Evolutionary conservation across 2,797 vertebrate genomes (phyloP).

Genomic region (Pangasius sanitwongsei): DNA sequence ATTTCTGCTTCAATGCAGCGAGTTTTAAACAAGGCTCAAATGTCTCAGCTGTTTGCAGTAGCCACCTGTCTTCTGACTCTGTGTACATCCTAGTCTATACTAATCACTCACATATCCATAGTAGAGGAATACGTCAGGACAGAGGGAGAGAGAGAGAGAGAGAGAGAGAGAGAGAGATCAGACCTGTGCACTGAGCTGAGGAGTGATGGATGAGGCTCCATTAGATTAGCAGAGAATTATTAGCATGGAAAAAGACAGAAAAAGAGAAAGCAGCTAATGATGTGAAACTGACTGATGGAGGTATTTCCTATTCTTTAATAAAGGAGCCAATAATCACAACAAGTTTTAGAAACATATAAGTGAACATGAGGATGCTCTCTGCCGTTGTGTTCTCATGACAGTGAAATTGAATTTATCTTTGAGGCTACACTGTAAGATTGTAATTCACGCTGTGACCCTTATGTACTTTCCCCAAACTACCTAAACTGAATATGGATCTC

Average conservation of each 20-base stretch:
- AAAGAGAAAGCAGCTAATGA: constrained; percentile 67
- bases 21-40: constrained; percentile 28
- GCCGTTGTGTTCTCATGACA: not conserved
- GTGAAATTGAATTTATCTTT: not conserved
- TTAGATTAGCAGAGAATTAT: constrained; percentile 73
- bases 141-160: not conserved
- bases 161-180: constrained; percentile 59
- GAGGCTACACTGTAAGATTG: not conserved
- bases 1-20: constrained; percentile 1
- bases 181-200: constrained; percentile 70
- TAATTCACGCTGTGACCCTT: not conserved
- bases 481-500: not conserved
- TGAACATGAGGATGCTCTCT: not conserved
- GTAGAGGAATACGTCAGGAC: constrained; percentile 68
- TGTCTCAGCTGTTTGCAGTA: constrained; percentile 3
- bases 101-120: constrained; percentile 44
- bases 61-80: constrained; percentile 4
- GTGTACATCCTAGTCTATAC: constrained; percentile 18
- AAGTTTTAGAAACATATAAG: not conserved
- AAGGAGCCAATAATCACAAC: not conserved
- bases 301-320: constrained; percentile 6
- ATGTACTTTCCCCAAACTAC: not conserved
- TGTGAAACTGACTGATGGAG: constrained; percentile 55
- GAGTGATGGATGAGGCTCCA: constrained; percentile 72
- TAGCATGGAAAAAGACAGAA: constrained; percentile 57